Evolutionary conservation across 2,888 invertebrate species (phyloP).

Genomic region (Ormyrus thymus): DNA sequence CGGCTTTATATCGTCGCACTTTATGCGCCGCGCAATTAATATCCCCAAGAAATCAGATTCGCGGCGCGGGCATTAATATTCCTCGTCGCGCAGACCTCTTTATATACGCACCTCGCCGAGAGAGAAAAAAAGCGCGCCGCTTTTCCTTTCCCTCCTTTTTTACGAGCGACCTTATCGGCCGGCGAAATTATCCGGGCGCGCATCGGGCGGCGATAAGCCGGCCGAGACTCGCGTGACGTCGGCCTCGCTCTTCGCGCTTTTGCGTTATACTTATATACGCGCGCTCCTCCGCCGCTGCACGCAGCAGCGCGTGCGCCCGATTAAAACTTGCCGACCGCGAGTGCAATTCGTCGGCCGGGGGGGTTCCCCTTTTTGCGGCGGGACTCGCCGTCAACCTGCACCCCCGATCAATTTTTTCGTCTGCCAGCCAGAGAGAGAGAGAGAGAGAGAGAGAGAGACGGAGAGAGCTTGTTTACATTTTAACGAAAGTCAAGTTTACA

Average conservation of each 20-base stretch:
- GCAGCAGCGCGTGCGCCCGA: conserved; percentile 46
- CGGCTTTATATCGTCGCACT: conserved; percentile 29
- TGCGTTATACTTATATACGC: too few relatives aligned
- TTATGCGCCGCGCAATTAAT: conserved; percentile 38
- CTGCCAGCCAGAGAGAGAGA: neutral
- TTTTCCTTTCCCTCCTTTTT: conserved; percentile 53
- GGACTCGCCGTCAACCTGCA: neutral
- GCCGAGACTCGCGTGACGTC: conserved; percentile 64
- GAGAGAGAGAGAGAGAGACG: too few relatives aligned
- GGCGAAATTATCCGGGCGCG: conserved; percentile 62
- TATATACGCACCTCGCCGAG: conserved; percentile 16
- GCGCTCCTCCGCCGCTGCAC: conserved; percentile 31
- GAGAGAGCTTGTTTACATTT: conserved; percentile 26
- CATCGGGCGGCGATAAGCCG: conserved; percentile 63
- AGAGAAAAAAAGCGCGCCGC: neutral
- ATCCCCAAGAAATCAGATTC: conserved; percentile 42
- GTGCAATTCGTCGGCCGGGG: conserved; percentile 19
- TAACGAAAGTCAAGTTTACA: conserved; percentile 29
- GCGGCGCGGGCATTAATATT: conserved; percentile 42
- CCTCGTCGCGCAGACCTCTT: conserved; percentile 1
- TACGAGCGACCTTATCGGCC: conserved; percentile 61
- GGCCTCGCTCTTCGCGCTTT: conserved; percentile 46
- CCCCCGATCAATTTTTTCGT: conserved; percentile 32
- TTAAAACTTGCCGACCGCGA: conserved; percentile 36
- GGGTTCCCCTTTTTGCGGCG: conserved; percentile 18